Conservation (phyloP, 2,113 vertebrate genomes). For the Progne subis region DNA sequence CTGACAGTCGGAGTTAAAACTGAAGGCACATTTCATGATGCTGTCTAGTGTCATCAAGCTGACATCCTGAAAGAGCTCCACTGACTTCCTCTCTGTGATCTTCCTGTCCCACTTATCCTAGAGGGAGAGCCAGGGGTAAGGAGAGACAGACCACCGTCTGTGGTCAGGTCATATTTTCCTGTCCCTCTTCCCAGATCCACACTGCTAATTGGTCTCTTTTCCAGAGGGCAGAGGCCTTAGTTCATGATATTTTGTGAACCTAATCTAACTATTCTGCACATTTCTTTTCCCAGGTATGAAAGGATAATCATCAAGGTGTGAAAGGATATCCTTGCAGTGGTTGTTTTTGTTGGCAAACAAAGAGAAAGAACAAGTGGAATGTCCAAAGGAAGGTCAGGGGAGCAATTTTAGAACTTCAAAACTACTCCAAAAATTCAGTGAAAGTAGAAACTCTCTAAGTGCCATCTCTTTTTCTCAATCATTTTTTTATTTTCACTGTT, state of each 20-base stretch:
- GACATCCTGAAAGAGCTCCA: conserved; percentile 83
- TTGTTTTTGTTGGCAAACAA: neutral
- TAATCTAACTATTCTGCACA: neutral
- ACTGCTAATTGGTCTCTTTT: neutral
- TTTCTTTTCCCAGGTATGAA: neutral
- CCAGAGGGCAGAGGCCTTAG: neutral
- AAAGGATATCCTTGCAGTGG: neutral
- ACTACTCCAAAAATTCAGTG: neutral
- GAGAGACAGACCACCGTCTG: neutral
- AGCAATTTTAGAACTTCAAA: neutral
- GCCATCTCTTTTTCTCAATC: neutral
- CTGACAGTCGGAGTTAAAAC: conserved; percentile 78
- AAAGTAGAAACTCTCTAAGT: neutral
- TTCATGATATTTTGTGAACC: neutral
- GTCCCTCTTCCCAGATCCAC: neutral
- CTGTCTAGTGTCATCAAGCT: conserved; percentile 90
- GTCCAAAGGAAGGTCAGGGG: neutral
- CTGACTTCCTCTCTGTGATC: conserved; percentile 28
- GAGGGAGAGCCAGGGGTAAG: neutral
- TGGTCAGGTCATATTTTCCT: neutral
- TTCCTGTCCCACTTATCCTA: conserved; percentile 86
- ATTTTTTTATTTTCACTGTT: neutral
- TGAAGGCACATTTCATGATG: conserved; percentile 89
- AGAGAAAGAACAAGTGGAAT: neutral
- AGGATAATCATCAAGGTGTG: neutral